phyloP scores from a whole-genome alignment of 2,113 vertebrate species.

The Sebastes fasciatus region DNA sequence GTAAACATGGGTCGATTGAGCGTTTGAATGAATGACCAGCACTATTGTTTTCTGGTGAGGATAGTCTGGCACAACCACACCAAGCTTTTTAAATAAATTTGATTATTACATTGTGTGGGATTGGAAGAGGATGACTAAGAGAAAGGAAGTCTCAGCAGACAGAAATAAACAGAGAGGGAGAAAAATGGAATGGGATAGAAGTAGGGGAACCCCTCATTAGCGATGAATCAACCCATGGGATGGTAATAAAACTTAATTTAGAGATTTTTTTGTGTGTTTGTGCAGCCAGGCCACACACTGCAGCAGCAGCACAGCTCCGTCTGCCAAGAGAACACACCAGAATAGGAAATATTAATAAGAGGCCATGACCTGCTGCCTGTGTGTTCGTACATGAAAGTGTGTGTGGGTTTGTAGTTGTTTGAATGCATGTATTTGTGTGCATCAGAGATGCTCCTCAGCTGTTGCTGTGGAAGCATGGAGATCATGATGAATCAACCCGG shows the following conservation, averaged over 20 bases:
- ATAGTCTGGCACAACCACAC: not conserved
- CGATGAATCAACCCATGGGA: conserved; percentile 71
- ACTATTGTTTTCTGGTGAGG: conserved; percentile 6
- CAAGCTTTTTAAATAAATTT: conserved; percentile 4
- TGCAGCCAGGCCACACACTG: conserved; percentile 72
- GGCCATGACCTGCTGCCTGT: conserved; percentile 38
- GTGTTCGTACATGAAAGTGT: conserved; percentile 32
- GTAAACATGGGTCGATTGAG: not conserved
- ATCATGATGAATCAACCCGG: not conserved
- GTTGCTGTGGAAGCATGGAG: conserved; percentile 40
- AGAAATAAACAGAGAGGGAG: conserved; percentile 29
- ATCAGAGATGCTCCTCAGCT: conserved; percentile 70
- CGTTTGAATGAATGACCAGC: not conserved
- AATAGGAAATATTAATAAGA: conserved; percentile 68
- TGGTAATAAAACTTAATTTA: conserved; percentile 70
- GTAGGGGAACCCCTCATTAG: conserved; percentile 74
- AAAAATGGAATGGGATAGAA: conserved; percentile 19
- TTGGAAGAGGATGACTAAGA: conserved; percentile 27
- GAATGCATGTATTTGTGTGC: conserved; percentile 17
- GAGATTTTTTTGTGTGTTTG: conserved; percentile 56
- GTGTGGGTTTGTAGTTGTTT: not conserved
- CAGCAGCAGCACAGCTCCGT: conserved; percentile 22
- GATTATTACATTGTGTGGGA: not conserved
- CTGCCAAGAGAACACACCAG: conserved; percentile 74
- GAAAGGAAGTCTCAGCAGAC: conserved; percentile 15